Conservation (phyloP, 2,797 vertebrate genomes). For the Mus caroli region DNA sequence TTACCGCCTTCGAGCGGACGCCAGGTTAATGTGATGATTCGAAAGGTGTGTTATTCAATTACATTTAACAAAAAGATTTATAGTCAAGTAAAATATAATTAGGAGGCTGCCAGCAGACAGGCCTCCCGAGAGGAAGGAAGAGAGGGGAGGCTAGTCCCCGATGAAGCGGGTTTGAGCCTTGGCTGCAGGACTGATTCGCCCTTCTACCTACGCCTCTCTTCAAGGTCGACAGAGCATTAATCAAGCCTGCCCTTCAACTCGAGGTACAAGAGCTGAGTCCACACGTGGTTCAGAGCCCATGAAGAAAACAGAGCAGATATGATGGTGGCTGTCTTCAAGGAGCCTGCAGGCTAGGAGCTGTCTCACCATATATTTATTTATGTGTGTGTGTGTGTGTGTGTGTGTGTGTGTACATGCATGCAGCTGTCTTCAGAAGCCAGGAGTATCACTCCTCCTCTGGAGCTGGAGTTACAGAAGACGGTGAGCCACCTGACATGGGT, state of each 20-base stretch:
- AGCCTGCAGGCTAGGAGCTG: not conserved
- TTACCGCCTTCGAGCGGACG: conserved; percentile 75
- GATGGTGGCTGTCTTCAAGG: not conserved
- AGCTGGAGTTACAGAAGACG: not conserved
- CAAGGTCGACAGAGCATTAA: not conserved
- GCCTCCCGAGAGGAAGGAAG: conserved; percentile 73
- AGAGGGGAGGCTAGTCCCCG: conserved; percentile 66
- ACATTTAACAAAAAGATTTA: conserved; percentile 86
- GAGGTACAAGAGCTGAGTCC: not conserved
- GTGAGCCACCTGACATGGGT: not conserved
- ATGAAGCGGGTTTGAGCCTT: conserved; percentile 40
- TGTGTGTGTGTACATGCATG: not conserved
- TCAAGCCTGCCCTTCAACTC: conserved; percentile 14
- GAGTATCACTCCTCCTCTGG: not conserved
- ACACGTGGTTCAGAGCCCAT: not conserved
- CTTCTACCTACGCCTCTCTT: not conserved
- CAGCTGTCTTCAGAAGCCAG: not conserved
- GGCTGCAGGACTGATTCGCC: not conserved
- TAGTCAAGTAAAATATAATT: conserved; percentile 82
- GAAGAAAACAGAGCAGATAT: not conserved
- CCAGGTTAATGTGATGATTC: conserved; percentile 82
- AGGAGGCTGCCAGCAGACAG: conserved; percentile 74
- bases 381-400: not conserved
- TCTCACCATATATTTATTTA: not conserved
- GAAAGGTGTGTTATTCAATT: conserved; percentile 85